Conservation (phyloP, 2,797 vertebrate genomes). For the Lycodopsis pacificus region DNA sequence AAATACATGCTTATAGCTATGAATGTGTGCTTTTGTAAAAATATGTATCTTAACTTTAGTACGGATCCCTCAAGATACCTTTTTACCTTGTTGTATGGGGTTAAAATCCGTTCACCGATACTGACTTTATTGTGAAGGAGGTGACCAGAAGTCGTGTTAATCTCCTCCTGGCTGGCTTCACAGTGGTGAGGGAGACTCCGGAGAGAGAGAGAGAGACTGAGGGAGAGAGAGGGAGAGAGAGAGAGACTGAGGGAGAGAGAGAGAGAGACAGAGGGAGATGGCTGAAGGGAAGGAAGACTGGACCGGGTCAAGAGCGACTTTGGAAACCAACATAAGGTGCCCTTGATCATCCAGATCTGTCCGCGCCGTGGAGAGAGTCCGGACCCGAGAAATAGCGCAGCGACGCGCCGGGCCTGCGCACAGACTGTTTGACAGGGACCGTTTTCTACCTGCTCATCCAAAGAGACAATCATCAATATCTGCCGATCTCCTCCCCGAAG, state of each 20-base stretch:
- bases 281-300: conserved; percentile 52
- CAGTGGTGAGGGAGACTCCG: conserved; percentile 18
- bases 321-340: conserved; percentile 32
- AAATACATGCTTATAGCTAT: not conserved
- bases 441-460: conserved; percentile 15
- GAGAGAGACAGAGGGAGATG: conserved; percentile 58
- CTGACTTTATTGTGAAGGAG: conserved; percentile 67
- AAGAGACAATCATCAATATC: conserved; percentile 30
- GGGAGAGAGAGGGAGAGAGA: not conserved
- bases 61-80: not conserved
- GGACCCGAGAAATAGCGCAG: not conserved
- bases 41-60: not conserved
- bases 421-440: not conserved
- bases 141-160: accelerated
- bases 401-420: conserved; percentile 35
- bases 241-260: conserved; percentile 24
- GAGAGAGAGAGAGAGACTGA: conserved; percentile 31
- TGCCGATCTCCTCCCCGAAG: not conserved
- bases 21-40: not conserved
- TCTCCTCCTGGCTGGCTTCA: not conserved
- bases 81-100: not conserved
- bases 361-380: not conserved
- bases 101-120: not conserved
- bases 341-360: conserved; percentile 46
- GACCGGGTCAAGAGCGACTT: conserved; percentile 52